Evolutionary conservation across 2,888 invertebrate genomes (phyloP).

Genomic region (Netelia inedita): DNA sequence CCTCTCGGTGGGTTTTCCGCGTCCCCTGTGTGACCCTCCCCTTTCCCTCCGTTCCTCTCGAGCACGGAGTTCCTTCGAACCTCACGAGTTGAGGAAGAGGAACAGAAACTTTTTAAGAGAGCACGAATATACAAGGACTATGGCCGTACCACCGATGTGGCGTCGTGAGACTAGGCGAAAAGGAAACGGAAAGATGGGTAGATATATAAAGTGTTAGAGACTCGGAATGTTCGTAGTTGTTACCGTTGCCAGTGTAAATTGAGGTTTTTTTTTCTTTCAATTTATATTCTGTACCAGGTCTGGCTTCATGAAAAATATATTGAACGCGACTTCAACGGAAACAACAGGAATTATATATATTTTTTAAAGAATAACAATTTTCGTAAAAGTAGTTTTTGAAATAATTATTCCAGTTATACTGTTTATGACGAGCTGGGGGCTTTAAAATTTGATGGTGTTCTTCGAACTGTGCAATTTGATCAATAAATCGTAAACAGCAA

Average conservation of each 20-base stretch:
- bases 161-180: slow-evolving; percentile 26
- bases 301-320: too few species aligned
- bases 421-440: too few species aligned
- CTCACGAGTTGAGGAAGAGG: slow-evolving; percentile 55
- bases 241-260: slow-evolving; percentile 15
- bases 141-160: slow-evolving; percentile 19
- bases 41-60: background rate
- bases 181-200: background rate
- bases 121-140: slow-evolving; percentile 63
- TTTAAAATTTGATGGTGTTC: too few species aligned
- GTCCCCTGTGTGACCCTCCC: slow-evolving; percentile 43
- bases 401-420: too few species aligned
- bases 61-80: slow-evolving; percentile 32
- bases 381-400: too few species aligned
- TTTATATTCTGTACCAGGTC: background rate
- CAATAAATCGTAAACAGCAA: too few species aligned
- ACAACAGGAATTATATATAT: too few species aligned
- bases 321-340: too few species aligned
- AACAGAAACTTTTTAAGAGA: slow-evolving; percentile 67
- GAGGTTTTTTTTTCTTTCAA: slow-evolving; percentile 11
- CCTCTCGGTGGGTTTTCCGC: slow-evolving; percentile 62
- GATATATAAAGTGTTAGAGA: slow-evolving; percentile 28
- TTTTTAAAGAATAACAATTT: too few species aligned
- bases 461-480: too few species aligned
- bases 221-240: slow-evolving; percentile 3